Base-by-base conservation (phyloP, 2,888 invertebrate genomes). In the Chymomyza procnemis region DNA sequence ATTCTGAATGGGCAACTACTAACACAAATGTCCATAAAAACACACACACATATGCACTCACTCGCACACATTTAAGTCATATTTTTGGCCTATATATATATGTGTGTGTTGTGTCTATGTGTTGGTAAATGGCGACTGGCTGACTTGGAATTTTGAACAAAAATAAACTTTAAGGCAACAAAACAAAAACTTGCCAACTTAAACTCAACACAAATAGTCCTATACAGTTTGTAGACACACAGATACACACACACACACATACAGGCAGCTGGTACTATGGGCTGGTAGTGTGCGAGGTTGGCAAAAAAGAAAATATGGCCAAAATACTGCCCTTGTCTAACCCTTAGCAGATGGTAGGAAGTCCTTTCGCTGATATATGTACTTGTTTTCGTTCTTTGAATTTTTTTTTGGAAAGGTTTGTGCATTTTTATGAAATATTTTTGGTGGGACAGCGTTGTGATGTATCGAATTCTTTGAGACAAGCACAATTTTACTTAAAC, bases 141-240 rank as follows among this genome's bases (percentile, higher is more conserved):
- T 41, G 34, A 41, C 80, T 78, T 75, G 80, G 74, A 85, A 82
- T 82, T 79, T 85, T 66, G 67, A 77, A 46, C 48, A 66, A 61
- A 54, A 41, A 41, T 47, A 64, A 65, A 64, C 52, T 60, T 61
- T 61, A 74, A 64, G 70, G 72, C 79, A 71, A 41, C 34, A 41
- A 14, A 41, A 77, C 82, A 79, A 41, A 65, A 79, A 77, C 66
- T 75, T 75, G 70, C 61, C 71, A 80, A 67, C 74, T 70, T 73
- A 73, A 71, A 71, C 72, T 78, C 74, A 60, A 68, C 65, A 62
- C 56, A 64, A 66, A 48, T 57, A 59, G 54, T 26, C 26, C 26
- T 0, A 6, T 6, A 26, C 26, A 26, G 26, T 26, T 26, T 3
- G 26, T 3, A 26, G 26, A 26, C 26, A 26, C 4, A 26, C 26